Base-by-base conservation (phyloP, 2,797 vertebrate genomes). In the Otolemur crassicaudatus region DNA sequence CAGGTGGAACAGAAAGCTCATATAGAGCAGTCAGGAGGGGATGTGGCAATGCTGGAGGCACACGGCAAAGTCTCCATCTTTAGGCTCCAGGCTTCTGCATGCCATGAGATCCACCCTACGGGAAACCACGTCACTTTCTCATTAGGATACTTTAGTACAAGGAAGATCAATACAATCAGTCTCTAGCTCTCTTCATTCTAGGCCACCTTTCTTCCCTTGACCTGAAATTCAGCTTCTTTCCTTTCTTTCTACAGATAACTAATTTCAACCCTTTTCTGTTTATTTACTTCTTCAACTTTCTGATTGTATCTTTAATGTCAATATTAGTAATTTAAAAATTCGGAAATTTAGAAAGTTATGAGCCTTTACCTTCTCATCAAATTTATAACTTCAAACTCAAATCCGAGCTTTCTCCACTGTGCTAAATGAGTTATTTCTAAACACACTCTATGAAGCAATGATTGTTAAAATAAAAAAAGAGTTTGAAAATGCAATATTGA, bases 261-360 rank as follows among this genome's bases (percentile, higher is more conserved):
- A 72, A 91, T 76, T 56, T 91, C 37, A 94, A 27, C 17, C 1
- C 40, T 61, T 92, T 79, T 22, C 16, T 43, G 4, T 81, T 80
- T 73, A 90, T 88, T 94, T 58, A 61, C 61, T 60, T 82, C 40
- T 90, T 79, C 56, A 92, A 63, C 22, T 82, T 84, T 72, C 23
- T 86, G 22, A 12, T 70, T 53, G 16, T 89, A 76, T 89, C 37
- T 79, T 80, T 83, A 0, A 69, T 69, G n/a, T 92, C 69, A 76
- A 16, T 58, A 63, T 81, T 84, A n/a, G 75, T 84, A 43, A 53
- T 94, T 92, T 82, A 90, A 23, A 79, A 84, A 79, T 90, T 63
- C 80, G 34, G 25, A 87, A 83, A 56, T 83, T 61, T 75, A 70
- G 82, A 76, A 91, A 86, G 6, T 43, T 89, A 34, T 67, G 16